phyloP scores from a whole-genome alignment of 2,113 vertebrate genomes.

The Cygnus atratus region DNA sequence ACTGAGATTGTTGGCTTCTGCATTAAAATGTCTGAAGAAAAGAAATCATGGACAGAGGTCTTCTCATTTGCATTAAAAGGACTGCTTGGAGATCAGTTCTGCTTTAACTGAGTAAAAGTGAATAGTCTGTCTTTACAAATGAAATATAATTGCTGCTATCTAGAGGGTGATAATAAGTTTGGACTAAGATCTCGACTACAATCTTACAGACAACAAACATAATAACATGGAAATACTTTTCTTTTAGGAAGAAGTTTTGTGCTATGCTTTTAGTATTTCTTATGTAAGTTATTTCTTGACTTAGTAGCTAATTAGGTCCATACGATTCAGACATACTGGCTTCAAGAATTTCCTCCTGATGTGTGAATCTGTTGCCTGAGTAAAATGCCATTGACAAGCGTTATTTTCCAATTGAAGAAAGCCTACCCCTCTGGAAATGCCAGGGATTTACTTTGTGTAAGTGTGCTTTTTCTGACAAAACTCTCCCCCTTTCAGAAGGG shows the following conservation, averaged over 20 bases:
- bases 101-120: not conserved
- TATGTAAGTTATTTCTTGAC: not conserved
- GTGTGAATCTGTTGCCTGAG: not conserved
- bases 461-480: not conserved
- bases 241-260: not conserved
- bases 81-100: not conserved
- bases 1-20: not conserved
- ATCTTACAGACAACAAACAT: not conserved
- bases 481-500: not conserved
- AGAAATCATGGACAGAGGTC: not conserved
- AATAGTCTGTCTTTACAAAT: not conserved
- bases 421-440: not conserved
- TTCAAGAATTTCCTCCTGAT: slow-evolving; percentile 14
- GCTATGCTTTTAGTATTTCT: not conserved
- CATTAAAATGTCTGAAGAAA: not conserved
- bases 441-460: not conserved
- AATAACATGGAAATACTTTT: not conserved
- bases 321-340: not conserved
- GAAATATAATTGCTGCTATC: not conserved
- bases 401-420: slow-evolving; percentile 1
- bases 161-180: not conserved
- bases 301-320: not conserved
- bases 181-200: not conserved
- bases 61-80: not conserved
- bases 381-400: not conserved